Evolutionary conservation across 2,113 vertebrate genomes (phyloP), one percentile per base, ranked within the genome.

Genomic region (Phylloscopus whistleri): DNA sequence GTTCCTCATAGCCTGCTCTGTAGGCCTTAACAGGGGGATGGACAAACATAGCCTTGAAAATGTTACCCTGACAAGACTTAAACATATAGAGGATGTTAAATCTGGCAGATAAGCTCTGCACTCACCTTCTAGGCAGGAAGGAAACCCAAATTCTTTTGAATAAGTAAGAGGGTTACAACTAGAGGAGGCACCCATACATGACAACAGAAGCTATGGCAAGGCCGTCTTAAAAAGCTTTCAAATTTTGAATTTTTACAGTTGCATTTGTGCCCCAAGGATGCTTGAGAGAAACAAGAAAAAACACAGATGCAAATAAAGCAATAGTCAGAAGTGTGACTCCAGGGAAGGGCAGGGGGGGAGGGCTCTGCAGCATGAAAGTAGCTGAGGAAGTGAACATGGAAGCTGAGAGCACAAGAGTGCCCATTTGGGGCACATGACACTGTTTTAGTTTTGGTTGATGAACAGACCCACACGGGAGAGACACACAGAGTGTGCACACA

Each of bases 151-250:
- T 56, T 8, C 44, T n/a, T 82, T 77, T 10, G 2, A 75, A 31
- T 14, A 56, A 72, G 7, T 24, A 28, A 56, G 28, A 48, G 16
- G 6, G 7, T 27, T 75, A 63, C 13, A 84, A 83, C 86, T 9
- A 84, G 35, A 55, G 37, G 3, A 55, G 49, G 7, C 0, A 0
- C 7, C 68, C 31, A 27, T 23, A n/a, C 26, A 53, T 2, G 10
- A 35, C 3, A 48, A 43, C 16, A 77, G 60, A 68, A 56, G 23
- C 14, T 49, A 46, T 6, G 13, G 16, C 16, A 87, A 87, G 11
- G 37, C 14, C 49, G 43, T 78, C 85, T 56, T 33, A 23, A 67
- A 75, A 91, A 66, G 8, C 23, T 76, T 91, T 76, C 41, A 39
- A 16, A 66, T 60, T 28, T 7, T 3, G 5, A 43, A 28, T 59